These are phyloP conservation scores for Drosophila pruinosa DNA, from an alignment of 1,140 invertebrate genomes.

Conservation along the genomic window DNA sequence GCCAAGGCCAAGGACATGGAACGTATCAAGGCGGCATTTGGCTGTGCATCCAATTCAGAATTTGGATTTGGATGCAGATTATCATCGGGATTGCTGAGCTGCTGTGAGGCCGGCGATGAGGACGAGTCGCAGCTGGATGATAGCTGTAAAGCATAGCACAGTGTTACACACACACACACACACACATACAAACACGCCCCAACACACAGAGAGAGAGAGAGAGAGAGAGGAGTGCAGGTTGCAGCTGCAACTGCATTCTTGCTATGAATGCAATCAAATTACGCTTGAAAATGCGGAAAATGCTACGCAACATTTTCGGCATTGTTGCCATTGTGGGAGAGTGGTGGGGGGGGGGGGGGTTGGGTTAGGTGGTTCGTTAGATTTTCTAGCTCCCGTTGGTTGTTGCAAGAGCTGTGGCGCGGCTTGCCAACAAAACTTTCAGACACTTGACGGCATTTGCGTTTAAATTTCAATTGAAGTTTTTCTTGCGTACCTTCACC, in stretches of 20 bases:
- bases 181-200: not conserved
- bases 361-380: not conserved
- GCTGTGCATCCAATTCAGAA: slow-evolving; percentile 23
- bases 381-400: too few species aligned
- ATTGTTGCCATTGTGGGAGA: slow-evolving; percentile 39
- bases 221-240: slow-evolving; percentile 6
- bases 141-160: slow-evolving; percentile 28
- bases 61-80: not conserved
- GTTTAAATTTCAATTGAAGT: slow-evolving; percentile 55
- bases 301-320: slow-evolving; percentile 23
- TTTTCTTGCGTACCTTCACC: slow-evolving; percentile 10
- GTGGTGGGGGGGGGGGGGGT: not conserved
- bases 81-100: not conserved
- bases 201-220: slow-evolving; percentile 1
- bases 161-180: not conserved
- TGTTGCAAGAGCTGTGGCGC: not conserved
- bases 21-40: slow-evolving; percentile 34
- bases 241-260: not conserved
- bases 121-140: not conserved
- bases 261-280: slow-evolving; percentile 49
- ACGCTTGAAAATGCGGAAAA: slow-evolving; percentile 8
- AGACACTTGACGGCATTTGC: slow-evolving; percentile 37
- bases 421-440: slow-evolving; percentile 12
- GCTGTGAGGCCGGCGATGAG: slow-evolving; percentile 11
- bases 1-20: slow-evolving; percentile 39